phyloP scores from a whole-genome alignment of 1,140 invertebrate species.

The Drosophila tristis region DNA sequence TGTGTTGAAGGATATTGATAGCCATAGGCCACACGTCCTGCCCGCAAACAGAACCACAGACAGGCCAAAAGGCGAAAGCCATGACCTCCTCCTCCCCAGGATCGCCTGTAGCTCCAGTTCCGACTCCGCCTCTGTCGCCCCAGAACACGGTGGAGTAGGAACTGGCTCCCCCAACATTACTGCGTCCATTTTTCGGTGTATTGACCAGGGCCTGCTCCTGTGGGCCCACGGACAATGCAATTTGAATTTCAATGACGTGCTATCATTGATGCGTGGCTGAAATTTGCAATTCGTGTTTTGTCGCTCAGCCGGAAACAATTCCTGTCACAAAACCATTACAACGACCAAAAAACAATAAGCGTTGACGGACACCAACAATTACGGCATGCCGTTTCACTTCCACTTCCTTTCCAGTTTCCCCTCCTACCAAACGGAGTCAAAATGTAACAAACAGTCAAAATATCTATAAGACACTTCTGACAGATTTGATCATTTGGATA shows the following conservation, averaged over 20 bases:
- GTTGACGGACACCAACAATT: constrained; percentile 40
- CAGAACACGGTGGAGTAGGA: too few relatives aligned
- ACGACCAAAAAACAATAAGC: constrained; percentile 12
- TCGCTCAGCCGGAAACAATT: constrained; percentile 70
- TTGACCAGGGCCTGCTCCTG: constrained; percentile 7
- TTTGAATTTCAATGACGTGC: constrained; percentile 79
- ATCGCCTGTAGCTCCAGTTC: neutral
- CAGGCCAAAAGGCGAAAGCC: constrained; percentile 69
- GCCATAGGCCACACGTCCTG: constrained; percentile 47
- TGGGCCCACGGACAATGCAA: constrained; percentile 65
- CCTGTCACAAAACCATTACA: constrained; percentile 52
- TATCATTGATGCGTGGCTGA: constrained; percentile 78
- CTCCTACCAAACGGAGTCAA: neutral
- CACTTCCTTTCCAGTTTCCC: too few relatives aligned
- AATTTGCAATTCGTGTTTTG: constrained; percentile 80
- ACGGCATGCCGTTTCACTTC: constrained; percentile 19
- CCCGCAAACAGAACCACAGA: constrained; percentile 57
- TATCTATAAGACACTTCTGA: neutral
- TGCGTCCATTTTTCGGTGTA: constrained; percentile 44
- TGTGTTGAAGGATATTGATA: constrained; percentile 57
- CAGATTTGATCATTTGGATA: neutral
- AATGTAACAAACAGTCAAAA: neutral
- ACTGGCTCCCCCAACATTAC: constrained; percentile 12
- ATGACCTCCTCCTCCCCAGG: constrained; percentile 17
- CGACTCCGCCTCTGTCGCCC: neutral